These are phyloP conservation scores for Amblyteles armatorius DNA, from an alignment of 2,888 invertebrate genomes.

Conservation along the genomic window DNA sequence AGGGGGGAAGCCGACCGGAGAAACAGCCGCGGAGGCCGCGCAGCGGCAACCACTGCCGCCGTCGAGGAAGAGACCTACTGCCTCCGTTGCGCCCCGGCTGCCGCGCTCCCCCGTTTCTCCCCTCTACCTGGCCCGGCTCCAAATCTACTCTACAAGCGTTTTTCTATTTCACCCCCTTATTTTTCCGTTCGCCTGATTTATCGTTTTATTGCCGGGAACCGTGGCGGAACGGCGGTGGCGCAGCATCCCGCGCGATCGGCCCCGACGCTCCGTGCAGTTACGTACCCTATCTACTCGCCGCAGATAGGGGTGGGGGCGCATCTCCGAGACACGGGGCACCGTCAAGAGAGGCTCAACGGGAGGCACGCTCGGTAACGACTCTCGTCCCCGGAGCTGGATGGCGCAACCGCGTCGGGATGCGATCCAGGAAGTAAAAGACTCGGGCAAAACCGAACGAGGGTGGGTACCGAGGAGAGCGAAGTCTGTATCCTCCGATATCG, in stretches of 20 bases:
- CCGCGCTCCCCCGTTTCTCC: slow-evolving; percentile 63
- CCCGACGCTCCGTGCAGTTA: not conserved
- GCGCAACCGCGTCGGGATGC: slow-evolving; percentile 24
- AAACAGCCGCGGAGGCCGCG: slow-evolving; percentile 68
- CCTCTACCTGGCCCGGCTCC: slow-evolving; percentile 77
- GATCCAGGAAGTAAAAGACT: slow-evolving; percentile 50
- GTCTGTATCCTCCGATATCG: slow-evolving; percentile 14
- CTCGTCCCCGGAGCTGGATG: slow-evolving; percentile 16
- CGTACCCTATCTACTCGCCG: not conserved
- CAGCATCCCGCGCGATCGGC: slow-evolving; percentile 30
- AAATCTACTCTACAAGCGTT: slow-evolving; percentile 81
- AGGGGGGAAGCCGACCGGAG: slow-evolving; percentile 53
- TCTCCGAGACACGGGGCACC: not conserved
- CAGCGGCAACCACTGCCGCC: slow-evolving; percentile 53
- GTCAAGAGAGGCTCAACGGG: not conserved
- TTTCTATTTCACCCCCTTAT: slow-evolving; percentile 79
- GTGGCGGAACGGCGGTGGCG: slow-evolving; percentile 14
- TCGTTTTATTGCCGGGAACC: slow-evolving; percentile 74
- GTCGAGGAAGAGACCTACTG: slow-evolving; percentile 69
- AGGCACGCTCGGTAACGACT: slow-evolving; percentile 30
- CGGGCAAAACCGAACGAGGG: slow-evolving; percentile 46
- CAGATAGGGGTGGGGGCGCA: not conserved
- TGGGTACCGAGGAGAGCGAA: slow-evolving; percentile 39
- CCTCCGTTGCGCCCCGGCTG: slow-evolving; percentile 70
- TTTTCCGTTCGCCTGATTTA: slow-evolving; percentile 80